Base-by-base conservation (phyloP, 2,888 invertebrate genomes). In the Piscicola geometra region DNA sequence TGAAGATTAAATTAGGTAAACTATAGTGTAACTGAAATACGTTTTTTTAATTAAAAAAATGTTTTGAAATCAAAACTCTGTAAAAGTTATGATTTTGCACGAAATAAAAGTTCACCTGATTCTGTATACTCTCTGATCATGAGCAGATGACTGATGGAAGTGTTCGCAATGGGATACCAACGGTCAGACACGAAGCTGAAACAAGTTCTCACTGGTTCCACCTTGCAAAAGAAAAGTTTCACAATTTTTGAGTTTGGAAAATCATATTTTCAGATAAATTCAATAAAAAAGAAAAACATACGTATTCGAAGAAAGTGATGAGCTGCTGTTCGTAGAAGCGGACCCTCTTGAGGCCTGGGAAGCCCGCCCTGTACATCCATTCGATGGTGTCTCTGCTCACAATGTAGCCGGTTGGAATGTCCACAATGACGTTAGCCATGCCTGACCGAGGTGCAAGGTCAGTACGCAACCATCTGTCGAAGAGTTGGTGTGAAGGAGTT, bases 151-250 rank as follows among this genome's bases (percentile, higher is more conserved):
- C 93, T 93, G 68, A 94, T 89, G 0, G 96, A 94, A 91, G 94
- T 93, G 87, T 97, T 97, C 70, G 96, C 96, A 1, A 95, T 94
- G 0, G 96, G 96, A 86, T 89, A 92, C 95, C 95, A 97, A 80
- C 96, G 89, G 86, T 95, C 94, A 75, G 95, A 90, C 0, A 93
- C 93, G 85, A 95, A 93, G 86, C 93, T 92, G 21, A 97, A 91
- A 83, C 97, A 97, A 9, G 92, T 86, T 82, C 83, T 90, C 84
- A 92, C 91, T 35, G 88, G 87, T 77, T 93, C 93, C 85, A 96
- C 86, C 93, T 93, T 86, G 30, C 84, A 85, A 79, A 80, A 50
- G n/a, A 68, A 70, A 52, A 47, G 52, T 32, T 35, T 21, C 9
- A 25, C 25, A 41, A 18, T 0, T 64, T 64, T 64, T 60, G 64